Base-by-base conservation (phyloP, 1,140 invertebrate species). In the Drosophila insularis region DNA sequence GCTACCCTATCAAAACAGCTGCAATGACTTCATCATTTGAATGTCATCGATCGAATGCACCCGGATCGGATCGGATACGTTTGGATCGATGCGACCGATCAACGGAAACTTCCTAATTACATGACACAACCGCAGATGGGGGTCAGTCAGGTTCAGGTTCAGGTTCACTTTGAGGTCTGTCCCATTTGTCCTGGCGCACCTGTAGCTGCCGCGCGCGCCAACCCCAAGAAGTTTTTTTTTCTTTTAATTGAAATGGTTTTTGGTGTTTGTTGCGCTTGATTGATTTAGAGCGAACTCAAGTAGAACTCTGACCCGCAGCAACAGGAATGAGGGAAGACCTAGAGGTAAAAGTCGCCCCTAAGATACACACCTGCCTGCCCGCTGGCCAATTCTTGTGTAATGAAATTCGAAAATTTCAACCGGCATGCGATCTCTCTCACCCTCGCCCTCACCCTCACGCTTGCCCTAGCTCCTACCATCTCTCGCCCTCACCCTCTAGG, bases 41-140 rank as follows among this genome's bases (percentile, higher is more conserved):
- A 63, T 61, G 68, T 69, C 62, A 71, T 67, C 46, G 56, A 50
- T 74, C 64, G 68, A 75, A 40, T 72, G 40, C 56, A 56, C 65
- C 60, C 8, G 35, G 14, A 63, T 17, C 63, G 66, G 32, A 35
- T 8, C 72, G 63, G 59, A 27, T 27, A 27, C 23, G 2, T 43
- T 40, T 53, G 10, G n/a, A 53, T 56, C 46, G 56, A 71, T 67
- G 43, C 61, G 46, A 21, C 35, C 80, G 43, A 50, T 64, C 78
- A 64, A 69, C 63, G 69, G 75, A 75, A 84, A 80, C 73, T 84
- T 80, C 84, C 84, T 87, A 87, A 87, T 87, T 87, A 87, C 84
- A 87, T 87, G 85, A 89, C 84, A 89, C 84, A 53, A 89, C 80
- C 84, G 84, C 84, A 82, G 53, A 50, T 19, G 17, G 17, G 17